Evolutionary conservation across 2,888 invertebrate genomes (phyloP).

Genomic region (Calliopum simillimum): DNA sequence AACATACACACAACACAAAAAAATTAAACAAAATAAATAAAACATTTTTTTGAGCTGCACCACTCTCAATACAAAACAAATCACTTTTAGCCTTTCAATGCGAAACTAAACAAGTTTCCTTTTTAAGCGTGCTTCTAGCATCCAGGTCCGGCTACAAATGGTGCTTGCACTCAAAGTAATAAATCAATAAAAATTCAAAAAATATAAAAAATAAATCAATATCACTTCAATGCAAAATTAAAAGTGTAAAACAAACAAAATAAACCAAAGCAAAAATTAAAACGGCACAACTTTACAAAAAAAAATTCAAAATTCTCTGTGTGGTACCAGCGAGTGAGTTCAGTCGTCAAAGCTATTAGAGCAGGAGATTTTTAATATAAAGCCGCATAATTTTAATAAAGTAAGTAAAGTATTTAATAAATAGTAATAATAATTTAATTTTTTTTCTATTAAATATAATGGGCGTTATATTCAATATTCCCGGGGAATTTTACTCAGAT

Average conservation of each 20-base stretch:
- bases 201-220: not conserved
- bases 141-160: not conserved
- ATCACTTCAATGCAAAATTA: not conserved
- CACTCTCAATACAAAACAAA: not conserved
- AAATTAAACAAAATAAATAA: not conserved
- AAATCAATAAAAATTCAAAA: not conserved
- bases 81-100: not conserved
- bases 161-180: constrained; percentile 5
- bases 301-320: not conserved
- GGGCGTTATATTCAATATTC: no score
- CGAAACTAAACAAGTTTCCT: not conserved
- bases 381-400: not conserved
- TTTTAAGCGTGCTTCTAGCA: constrained; percentile 1
- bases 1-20: not conserved
- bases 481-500: no score
- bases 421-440: no score
- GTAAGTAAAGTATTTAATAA: not conserved
- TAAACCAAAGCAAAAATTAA: not conserved
- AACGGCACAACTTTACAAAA: not conserved
- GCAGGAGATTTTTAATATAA: not conserved
- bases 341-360: not conserved
- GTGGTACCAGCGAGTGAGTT: not conserved
- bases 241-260: not conserved
- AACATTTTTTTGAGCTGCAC: not conserved
- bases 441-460: no score